Evolutionary conservation across 2,113 vertebrate species (phyloP), one percentile per base, ranked within the genome.

Genomic region (Herpailurus yagouaroundi): DNA sequence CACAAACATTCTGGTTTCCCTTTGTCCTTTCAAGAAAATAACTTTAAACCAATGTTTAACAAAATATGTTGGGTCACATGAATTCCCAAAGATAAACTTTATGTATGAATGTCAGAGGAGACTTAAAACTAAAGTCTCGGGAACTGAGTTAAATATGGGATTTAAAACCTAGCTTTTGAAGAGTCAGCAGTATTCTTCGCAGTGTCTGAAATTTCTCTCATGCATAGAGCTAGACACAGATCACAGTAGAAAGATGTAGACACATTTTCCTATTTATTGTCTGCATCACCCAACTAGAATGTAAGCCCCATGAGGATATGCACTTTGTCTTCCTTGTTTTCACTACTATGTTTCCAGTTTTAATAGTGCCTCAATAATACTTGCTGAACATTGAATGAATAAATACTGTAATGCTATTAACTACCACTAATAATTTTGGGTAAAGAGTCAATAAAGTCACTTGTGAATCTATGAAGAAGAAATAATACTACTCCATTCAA

Each of bases 1-100:
- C 97, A 97, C 97, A 98, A 99, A 98, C 98, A 97, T 97, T 98
- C 98, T 98, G 97, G 98, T 98, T 98, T 98, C 98, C 97, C 98
- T 98, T 98, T 98, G 98, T 98, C 96, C 96, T 98, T 98, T 97
- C 97, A 98, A 97, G 98, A 98, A 98, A 98, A 98, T 97, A 98
- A 96, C 96, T 98, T 91, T 97, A 98, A 98, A 98, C 97, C 89
- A 63, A 89, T 92, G 83, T 94, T 98, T 95, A 97, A 71, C 81
- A 93, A 96, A 97, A 77, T 91, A 95, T 80, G 83, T 76, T 66
- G 80, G 95, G 91, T 86, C 74, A 81, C 57, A 48, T 89, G 93
- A 96, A 98, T 97, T 98, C 96, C 97, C 97, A 98, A 98, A 98
- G 97, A 95, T 98, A 97, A 98, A 98, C 94, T 98, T 95, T 97